phyloP scores from a whole-genome alignment of 1,140 invertebrate genomes.

The Pissodes strobi region DNA sequence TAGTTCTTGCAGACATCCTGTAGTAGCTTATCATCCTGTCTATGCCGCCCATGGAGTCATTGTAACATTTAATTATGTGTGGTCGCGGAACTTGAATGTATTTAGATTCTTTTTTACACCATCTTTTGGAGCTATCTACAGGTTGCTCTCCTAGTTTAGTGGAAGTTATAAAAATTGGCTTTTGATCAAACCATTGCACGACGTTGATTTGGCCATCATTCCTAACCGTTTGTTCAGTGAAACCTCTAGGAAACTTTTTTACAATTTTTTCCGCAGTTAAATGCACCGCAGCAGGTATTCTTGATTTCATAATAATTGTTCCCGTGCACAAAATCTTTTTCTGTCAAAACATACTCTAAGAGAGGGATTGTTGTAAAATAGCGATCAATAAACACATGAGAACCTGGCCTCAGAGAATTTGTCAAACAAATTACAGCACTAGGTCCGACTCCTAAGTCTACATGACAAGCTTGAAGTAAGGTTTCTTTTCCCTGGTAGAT shows the following conservation, averaged over 20 bases:
- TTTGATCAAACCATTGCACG: conserved; percentile 35
- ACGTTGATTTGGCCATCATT: conserved; percentile 30
- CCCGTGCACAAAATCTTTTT: no score
- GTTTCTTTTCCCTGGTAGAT: no score
- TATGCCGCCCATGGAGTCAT: conserved; percentile 55
- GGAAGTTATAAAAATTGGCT: conserved; percentile 31
- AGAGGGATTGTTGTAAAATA: no score
- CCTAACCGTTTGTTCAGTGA: conserved; percentile 11
- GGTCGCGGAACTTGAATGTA: conserved; percentile 50
- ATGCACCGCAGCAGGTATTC: conserved; percentile 14
- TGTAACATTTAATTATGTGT: conserved; percentile 52
- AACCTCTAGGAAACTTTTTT: conserved; percentile 14
- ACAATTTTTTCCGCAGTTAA: conserved; percentile 28
- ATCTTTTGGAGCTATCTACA: conserved; percentile 38
- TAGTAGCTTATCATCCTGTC: no score
- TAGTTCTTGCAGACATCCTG: conserved; percentile 38
- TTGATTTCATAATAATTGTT: conserved; percentile 17
- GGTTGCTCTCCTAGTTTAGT: conserved; percentile 23
- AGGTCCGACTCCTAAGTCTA: no score
- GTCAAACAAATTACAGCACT: no score
- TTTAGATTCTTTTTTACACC: conserved; percentile 47
- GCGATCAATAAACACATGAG: no score
- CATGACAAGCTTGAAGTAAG: no score
- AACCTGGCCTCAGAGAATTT: no score
- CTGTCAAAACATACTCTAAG: no score